These are phyloP conservation scores for Phalanger gymnotis DNA, from an alignment of 2,797 vertebrate genomes.

Conservation along the genomic window DNA sequence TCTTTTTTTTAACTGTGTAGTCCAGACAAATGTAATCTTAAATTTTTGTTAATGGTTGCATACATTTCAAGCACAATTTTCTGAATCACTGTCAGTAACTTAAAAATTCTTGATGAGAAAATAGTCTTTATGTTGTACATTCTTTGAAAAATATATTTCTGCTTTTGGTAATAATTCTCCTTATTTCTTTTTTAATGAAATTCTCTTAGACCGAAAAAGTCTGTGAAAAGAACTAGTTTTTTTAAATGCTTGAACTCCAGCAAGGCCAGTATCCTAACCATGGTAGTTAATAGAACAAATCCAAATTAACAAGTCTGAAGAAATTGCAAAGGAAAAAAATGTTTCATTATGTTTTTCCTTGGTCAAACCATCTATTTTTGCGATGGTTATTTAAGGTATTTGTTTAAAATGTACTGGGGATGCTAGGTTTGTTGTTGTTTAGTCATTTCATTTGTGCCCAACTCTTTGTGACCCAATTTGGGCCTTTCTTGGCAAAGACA, in stretches of 20 bases:
- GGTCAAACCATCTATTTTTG: background rate
- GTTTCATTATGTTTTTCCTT: background rate
- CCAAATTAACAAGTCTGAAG: background rate
- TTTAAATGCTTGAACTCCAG: background rate
- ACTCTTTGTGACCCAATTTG: background rate
- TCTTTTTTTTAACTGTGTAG: constrained; percentile 45
- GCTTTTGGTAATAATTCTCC: background rate
- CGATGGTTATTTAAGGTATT: background rate
- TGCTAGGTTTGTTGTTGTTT: background rate
- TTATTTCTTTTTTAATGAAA: background rate
- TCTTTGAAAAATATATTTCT: background rate
- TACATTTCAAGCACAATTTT: background rate
- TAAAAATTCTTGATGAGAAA: background rate
- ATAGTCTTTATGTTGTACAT: background rate
- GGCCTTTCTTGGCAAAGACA: background rate
- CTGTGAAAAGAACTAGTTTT: background rate
- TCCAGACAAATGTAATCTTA: background rate
- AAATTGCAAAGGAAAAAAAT: background rate
- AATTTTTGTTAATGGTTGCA: background rate
- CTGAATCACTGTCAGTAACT: background rate
- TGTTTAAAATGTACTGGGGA: background rate
- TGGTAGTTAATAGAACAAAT: background rate
- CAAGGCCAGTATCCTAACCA: background rate
- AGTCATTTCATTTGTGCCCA: background rate
- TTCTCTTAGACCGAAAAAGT: background rate